Base-by-base conservation (phyloP, 2,888 invertebrate species). In the Patella pellucida region DNA sequence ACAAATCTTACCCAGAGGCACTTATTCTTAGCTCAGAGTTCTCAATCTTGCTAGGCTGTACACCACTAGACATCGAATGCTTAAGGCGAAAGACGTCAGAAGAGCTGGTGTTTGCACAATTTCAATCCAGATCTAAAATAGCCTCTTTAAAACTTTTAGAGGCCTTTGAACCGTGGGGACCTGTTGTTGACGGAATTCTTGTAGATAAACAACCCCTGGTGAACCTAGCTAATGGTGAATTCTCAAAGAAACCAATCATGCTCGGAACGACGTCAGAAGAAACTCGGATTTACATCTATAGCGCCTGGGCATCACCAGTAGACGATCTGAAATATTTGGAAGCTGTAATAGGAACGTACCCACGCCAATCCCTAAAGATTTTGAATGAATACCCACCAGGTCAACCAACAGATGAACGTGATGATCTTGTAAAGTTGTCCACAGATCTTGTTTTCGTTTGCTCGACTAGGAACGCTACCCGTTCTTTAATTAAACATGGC, bases 151-250 rank as follows among this genome's bases (percentile, higher is more conserved):
- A 85, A 67, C 74, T 87, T 27, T 76, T 87, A n/a, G 85, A 86
- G 56, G 83, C 84, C 52, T 88, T 88, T 72, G 88, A 88, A 72
- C 86, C 87, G 9, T 83, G 85, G 75, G 84, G 86, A 7, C 88
- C 88, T 0, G 83, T 81, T 69, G 83, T 88, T 14, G 87, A 88
- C 72, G 85, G 84, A 1, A 72, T 79, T 1, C 70, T 84, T 14
- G 82, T 88, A 1, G 78, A 81, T 19, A 77, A 79, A n/a, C 85
- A 87, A 68, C 80, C 85, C 0, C 68, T 87, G 19, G 79, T 81
- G 5, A 78, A 84, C 0, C 72, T 84, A 9, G 73, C 78, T 23
- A 74, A 78, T 12, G 81, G 81, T 1, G 50, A 78, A 52, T 75
- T 84, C 52, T 69, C 69, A 69, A 73, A 79, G 11, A 85, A 85